phyloP scores from a whole-genome alignment of 2,113 vertebrate species.

The Onychostruthus taczanowskii region DNA sequence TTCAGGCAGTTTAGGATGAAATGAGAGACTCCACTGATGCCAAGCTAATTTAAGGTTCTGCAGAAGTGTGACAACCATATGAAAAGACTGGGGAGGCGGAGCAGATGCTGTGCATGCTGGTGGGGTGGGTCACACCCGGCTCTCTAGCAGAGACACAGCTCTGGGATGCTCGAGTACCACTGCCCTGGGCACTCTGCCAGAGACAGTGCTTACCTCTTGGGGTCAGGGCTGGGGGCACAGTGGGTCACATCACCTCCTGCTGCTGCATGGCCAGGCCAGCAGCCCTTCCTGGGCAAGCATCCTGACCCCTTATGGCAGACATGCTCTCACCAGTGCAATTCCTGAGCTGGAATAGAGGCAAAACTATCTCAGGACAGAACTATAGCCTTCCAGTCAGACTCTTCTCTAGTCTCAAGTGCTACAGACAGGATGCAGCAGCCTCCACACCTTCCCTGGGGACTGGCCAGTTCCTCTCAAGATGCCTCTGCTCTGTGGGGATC shows the following conservation, averaged over 20 bases:
- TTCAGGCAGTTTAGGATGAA: background rate
- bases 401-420: background rate
- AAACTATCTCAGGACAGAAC: background rate
- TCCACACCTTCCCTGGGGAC: background rate
- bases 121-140: background rate
- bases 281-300: accelerated
- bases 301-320: accelerated
- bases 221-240: background rate
- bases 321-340: accelerated
- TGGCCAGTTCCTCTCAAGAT: background rate
- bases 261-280: accelerated
- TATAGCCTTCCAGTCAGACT: background rate
- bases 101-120: accelerated
- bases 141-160: background rate
- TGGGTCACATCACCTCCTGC: accelerated
- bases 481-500: background rate
- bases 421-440: background rate
- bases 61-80: background rate
- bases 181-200: background rate
- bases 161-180: background rate
- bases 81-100: background rate
- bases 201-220: background rate
- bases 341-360: background rate
- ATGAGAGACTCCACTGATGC: background rate
- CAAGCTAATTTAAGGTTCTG: background rate